Base-by-base conservation (phyloP, 2,888 invertebrate genomes). In the Pasiphila rectangulata region DNA sequence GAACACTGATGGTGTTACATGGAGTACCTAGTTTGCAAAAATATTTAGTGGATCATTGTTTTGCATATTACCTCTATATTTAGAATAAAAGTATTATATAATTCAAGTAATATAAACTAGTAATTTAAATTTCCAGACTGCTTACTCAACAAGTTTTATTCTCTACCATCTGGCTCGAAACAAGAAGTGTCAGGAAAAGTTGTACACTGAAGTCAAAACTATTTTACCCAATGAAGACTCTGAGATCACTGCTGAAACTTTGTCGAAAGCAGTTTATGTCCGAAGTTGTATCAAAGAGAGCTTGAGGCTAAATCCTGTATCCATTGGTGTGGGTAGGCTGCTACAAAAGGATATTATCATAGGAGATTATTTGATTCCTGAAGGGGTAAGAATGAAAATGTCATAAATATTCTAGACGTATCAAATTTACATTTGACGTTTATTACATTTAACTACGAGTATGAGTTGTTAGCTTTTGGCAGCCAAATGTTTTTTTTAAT, bases 201-300 rank as follows among this genome's bases (percentile, higher is more conserved):
- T 96, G 4, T 91, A 89, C 56, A 67, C 90, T 32, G 97, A 97
- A 80, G 80, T 93, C 0, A 52, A 61, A 2, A 64, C 62, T 1
- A 74, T 95, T 9, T 70, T 96, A 10, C 90, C 92, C 0, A 63
- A 76, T 23, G 69, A 81, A 21, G 69, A 89, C 37, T 80, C 89
- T 21, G 58, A 78, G 0, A 79, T 95, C 0, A 92, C 93, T 0
- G 69, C 90, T 1, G 92, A 93, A 23, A 78, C 89, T 1, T 32
- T 92, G 27, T 75, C 84, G 1, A 90, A 92, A 41, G 93, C 96
- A 7, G 77, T 84, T 0, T 97, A 95, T 68, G 86, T 94, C 0
- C 93, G 94, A 69, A 94, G 95, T 27, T 93, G 94, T 57, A 80
- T 98, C 1, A 98, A 97, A 72, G 98, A 98, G 79, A 92, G 93